Conservation (phyloP, 1,140 invertebrate species). For the Dermatophagoides farinae region DNA sequence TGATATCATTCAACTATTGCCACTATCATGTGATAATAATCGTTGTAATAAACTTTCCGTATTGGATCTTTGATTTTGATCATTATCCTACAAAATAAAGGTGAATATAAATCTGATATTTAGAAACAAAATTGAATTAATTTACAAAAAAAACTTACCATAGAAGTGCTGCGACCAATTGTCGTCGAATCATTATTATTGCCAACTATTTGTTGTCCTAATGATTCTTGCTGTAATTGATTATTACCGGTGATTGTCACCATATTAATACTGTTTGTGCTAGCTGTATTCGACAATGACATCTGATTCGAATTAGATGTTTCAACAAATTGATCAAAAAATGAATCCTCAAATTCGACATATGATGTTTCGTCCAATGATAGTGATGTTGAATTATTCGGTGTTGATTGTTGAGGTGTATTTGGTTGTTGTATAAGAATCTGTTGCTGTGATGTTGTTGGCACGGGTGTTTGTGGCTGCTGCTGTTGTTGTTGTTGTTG, state of each 20-base stretch:
- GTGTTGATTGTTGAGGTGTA: background rate
- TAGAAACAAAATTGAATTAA: background rate
- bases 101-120: background rate
- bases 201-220: background rate
- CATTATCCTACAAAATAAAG: background rate
- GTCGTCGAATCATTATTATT: background rate
- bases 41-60: background rate
- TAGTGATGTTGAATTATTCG: background rate
- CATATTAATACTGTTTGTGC: background rate
- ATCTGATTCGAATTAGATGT: background rate
- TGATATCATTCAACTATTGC: too few relatives aligned
- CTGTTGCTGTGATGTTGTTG: background rate
- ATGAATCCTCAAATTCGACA: background rate
- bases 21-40: background rate
- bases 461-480: background rate
- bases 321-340: background rate
- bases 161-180: background rate
- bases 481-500: background rate
- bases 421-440: background rate
- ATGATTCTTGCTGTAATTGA: background rate
- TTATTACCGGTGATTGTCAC: background rate
- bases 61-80: background rate
- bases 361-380: background rate
- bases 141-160: background rate
- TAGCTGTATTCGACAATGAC: background rate